phyloP scores from a whole-genome alignment of 2,113 vertebrate species.

The Nannospalax galili region DNA sequence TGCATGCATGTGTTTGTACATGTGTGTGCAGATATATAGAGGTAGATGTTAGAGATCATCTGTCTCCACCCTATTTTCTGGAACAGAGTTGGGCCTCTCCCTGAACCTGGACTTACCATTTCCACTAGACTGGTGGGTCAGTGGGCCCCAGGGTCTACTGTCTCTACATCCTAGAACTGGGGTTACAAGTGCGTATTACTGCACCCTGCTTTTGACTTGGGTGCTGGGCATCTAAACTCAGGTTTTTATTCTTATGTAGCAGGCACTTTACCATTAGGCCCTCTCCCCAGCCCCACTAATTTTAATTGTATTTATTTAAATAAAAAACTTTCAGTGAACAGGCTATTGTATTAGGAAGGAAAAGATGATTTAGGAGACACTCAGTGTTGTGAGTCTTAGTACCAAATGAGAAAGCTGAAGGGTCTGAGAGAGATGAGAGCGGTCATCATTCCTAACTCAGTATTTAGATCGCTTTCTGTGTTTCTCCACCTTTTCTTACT shows the following conservation, averaged over 20 bases:
- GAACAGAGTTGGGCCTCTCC: background rate
- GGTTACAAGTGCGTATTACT: background rate
- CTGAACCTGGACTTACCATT: background rate
- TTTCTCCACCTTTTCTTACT: conserved; percentile 25
- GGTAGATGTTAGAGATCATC: background rate
- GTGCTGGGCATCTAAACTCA: background rate
- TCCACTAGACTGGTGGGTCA: background rate
- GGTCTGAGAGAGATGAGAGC: too few relatives aligned
- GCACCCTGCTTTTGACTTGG: background rate
- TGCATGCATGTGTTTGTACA: background rate
- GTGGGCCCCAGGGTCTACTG: background rate
- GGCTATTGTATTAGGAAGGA: background rate
- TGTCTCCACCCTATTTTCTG: background rate
- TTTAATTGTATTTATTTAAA: conserved; percentile 38
- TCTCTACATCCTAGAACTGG: background rate
- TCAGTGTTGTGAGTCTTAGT: background rate
- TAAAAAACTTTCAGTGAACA: background rate
- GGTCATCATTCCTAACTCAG: background rate
- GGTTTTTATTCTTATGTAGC: background rate
- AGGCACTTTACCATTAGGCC: background rate
- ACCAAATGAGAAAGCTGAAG: background rate
- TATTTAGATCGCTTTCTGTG: background rate
- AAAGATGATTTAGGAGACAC: background rate
- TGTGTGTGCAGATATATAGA: background rate
- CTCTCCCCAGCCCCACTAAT: background rate